Evolutionary conservation across 64 coral and sea anemone genomes (phyloP).

Genomic region (Dendrophyllia cribrosa): DNA sequence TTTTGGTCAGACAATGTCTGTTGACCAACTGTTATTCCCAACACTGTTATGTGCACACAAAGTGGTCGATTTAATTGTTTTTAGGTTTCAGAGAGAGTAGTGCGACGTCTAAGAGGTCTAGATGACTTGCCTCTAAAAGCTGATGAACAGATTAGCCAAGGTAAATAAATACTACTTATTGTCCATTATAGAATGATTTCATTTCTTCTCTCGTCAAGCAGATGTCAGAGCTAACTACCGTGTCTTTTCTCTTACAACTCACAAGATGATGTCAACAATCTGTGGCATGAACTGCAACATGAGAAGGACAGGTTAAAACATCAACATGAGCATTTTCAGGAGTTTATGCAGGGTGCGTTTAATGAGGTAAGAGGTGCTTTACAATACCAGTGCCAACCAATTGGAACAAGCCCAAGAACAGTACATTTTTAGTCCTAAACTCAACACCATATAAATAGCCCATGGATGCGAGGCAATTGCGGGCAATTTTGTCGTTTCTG

Average conservation of each 20-base stretch:
- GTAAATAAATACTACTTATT: constrained; percentile 25
- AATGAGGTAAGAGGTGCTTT: constrained; percentile 57
- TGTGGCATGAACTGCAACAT: constrained; percentile 80
- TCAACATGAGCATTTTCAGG: constrained; percentile 78
- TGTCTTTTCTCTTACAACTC: background rate
- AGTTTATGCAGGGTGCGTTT: constrained; percentile 75
- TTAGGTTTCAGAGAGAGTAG: constrained; percentile 88
- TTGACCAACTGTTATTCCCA: no score
- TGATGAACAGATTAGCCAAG: constrained; percentile 74
- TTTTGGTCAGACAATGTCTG: no score
- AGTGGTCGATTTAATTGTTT: background rate
- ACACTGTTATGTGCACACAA: background rate
- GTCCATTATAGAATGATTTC: no score
- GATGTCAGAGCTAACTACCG: no score
- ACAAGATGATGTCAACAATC: constrained; percentile 88
- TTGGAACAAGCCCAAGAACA: background rate
- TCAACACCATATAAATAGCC: no score
- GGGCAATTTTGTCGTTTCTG: no score
- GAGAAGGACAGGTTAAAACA: constrained; percentile 74
- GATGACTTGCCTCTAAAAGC: constrained; percentile 72
- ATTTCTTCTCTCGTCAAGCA: no score
- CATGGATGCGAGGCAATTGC: no score
- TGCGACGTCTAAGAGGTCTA: constrained; percentile 78
- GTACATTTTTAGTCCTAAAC: no score
- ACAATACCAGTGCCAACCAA: background rate